These are phyloP conservation scores for Martes flavigula DNA, from an alignment of 2,797 vertebrate genomes.

Conservation along the genomic window DNA sequence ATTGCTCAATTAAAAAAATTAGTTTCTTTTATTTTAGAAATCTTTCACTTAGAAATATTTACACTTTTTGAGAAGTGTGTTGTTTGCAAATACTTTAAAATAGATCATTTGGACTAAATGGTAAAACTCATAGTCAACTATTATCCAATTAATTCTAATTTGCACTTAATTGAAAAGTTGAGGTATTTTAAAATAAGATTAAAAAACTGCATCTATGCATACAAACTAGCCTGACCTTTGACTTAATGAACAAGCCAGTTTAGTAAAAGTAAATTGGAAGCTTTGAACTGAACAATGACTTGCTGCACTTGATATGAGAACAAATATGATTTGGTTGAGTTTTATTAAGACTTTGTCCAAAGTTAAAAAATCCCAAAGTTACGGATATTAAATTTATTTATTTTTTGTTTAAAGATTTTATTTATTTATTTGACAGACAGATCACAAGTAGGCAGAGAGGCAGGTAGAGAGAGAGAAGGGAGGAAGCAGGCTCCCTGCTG, in stretches of 20 bases:
- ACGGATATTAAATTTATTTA: not conserved
- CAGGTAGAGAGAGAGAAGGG: no score
- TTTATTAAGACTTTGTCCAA: not conserved
- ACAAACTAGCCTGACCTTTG: not conserved
- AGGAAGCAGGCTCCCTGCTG: no score
- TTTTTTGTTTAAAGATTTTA: no score
- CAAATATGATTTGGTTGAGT: slow-evolving; percentile 5
- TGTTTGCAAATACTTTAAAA: slow-evolving; percentile 25
- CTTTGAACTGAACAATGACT: not conserved
- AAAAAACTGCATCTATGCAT: not conserved
- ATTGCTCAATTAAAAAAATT: not conserved
- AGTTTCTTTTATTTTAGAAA: not conserved
- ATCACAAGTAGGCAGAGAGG: no score
- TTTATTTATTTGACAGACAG: no score
- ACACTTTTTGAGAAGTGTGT: not conserved
- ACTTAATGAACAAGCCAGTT: not conserved
- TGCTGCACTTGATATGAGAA: not conserved
- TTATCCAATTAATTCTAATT: not conserved
- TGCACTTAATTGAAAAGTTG: not conserved
- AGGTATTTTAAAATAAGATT: slow-evolving; percentile 13
- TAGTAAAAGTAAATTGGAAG: not conserved
- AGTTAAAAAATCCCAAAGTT: not conserved
- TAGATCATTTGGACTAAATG: not conserved
- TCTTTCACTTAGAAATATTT: not conserved
- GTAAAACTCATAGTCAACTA: not conserved